Evolutionary conservation across 2,888 invertebrate species (phyloP).

Genomic region (Nephrotoma appendiculata): DNA sequence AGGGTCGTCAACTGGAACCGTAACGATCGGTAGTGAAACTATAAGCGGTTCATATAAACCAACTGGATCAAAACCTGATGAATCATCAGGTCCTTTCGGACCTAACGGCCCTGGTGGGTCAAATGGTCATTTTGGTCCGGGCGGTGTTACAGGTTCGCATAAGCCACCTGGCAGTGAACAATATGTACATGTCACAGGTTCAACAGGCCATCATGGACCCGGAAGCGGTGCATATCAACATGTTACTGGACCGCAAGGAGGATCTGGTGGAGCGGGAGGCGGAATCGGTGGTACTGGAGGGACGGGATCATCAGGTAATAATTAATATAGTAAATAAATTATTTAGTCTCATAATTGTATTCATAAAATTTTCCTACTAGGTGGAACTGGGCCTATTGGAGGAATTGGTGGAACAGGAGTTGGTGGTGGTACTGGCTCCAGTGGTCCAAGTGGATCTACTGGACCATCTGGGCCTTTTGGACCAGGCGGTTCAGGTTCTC

Average conservation of each 20-base stretch:
- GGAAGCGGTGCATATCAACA: constrained; percentile 8
- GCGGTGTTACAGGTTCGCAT: constrained; percentile 5
- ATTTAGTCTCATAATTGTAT: too few relatives aligned
- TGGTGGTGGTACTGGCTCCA: constrained; percentile 11
- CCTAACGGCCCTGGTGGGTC: constrained; percentile 16
- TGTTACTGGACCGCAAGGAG: constrained; percentile 6
- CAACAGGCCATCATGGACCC: constrained; percentile 13
- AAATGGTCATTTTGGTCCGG: constrained; percentile 13
- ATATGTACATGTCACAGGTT: constrained; percentile 11
- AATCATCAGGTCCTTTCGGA: constrained; percentile 12
- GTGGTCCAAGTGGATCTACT: background rate
- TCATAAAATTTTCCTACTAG: too few relatives aligned
- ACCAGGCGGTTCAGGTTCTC: constrained; percentile 19
- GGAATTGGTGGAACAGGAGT: background rate
- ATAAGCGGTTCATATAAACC: constrained; percentile 17
- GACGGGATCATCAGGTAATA: background rate
- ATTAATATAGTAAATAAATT: too few relatives aligned
- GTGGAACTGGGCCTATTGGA: background rate
- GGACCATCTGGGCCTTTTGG: constrained; percentile 7
- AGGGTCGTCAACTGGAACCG: background rate
- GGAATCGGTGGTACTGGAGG: constrained; percentile 10
- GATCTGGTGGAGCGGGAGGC: constrained; percentile 12
- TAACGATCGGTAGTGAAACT: background rate
- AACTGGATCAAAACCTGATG: background rate
- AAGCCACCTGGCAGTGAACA: constrained; percentile 9